Evolutionary conservation across 2,797 vertebrate genomes (phyloP).

Genomic region (Urophycis tenuis): DNA sequence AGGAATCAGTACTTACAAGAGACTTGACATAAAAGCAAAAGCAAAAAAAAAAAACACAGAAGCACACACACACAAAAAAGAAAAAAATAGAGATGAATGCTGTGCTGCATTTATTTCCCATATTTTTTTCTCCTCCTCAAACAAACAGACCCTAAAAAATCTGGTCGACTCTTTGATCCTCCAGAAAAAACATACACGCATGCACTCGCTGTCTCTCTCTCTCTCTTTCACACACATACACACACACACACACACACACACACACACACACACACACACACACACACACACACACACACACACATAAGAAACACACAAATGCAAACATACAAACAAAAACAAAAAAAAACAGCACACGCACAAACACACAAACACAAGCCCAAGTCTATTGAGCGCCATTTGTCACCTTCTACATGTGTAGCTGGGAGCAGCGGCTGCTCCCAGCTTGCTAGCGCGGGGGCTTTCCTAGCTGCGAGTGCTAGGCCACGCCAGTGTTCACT

Average conservation of each 20-base stretch:
- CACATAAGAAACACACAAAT: background rate
- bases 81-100: constrained; percentile 9
- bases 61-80: constrained; percentile 28
- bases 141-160: constrained; percentile 14
- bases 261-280: background rate
- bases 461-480: constrained; percentile 73
- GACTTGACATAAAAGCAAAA: constrained; percentile 36
- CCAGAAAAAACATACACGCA: constrained; percentile 9
- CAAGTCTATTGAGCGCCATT: constrained; percentile 65
- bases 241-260: background rate
- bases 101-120: background rate
- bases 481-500: constrained; percentile 66
- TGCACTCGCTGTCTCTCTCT: background rate
- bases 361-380: constrained; percentile 27
- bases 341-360: constrained; percentile 17
- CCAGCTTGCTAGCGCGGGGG: constrained; percentile 60
- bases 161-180: background rate
- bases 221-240: background rate
- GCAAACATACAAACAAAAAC: constrained; percentile 4
- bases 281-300: background rate
- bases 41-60: constrained; percentile 25
- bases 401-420: constrained; percentile 74
- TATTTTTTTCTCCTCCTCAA: constrained; percentile 26
- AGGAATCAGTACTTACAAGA: constrained; percentile 26
- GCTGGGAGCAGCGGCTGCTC: constrained; percentile 61